These are phyloP conservation scores for Carterocephalus palaemon DNA, from an alignment of 2,888 invertebrate genomes.

Conservation along the genomic window DNA sequence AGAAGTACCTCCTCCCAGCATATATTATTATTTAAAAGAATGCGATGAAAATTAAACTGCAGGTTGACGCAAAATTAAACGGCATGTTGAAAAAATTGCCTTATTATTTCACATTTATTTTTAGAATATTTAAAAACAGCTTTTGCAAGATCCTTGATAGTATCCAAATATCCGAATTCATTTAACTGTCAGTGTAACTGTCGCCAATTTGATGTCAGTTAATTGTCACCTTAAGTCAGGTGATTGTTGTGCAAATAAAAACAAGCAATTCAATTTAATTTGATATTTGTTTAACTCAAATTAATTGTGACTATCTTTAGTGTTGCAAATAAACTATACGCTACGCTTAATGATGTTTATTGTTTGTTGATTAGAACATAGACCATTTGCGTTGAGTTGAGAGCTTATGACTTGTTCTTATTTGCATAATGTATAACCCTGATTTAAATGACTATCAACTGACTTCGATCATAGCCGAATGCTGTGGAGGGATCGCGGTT, in stretches of 20 bases:
- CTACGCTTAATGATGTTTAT: slow-evolving; percentile 23
- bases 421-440: slow-evolving; percentile 73
- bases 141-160: too few relatives aligned
- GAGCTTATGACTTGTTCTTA: not conserved
- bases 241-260: slow-evolving; percentile 12
- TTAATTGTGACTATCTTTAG: slow-evolving; percentile 28
- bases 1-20: not conserved
- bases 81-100: too few relatives aligned
- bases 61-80: too few relatives aligned
- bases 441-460: slow-evolving; percentile 82
- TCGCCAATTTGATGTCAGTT: too few relatives aligned
- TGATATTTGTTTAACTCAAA: slow-evolving; percentile 15
- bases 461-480: slow-evolving; percentile 82
- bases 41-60: too few relatives aligned
- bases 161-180: too few relatives aligned
- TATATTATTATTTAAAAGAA: not conserved
- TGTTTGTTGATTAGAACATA: slow-evolving; percentile 4
- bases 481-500: slow-evolving; percentile 83
- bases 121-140: too few relatives aligned
- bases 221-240: too few relatives aligned
- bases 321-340: slow-evolving; percentile 23
- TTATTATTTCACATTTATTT: too few relatives aligned
- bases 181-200: too few relatives aligned
- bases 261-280: slow-evolving; percentile 12
- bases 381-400: too few relatives aligned